Evolutionary conservation across 2,888 invertebrate species (phyloP), one percentile per base, ranked within the genome.

Genomic region (Acanthacorydalis orientalis): DNA sequence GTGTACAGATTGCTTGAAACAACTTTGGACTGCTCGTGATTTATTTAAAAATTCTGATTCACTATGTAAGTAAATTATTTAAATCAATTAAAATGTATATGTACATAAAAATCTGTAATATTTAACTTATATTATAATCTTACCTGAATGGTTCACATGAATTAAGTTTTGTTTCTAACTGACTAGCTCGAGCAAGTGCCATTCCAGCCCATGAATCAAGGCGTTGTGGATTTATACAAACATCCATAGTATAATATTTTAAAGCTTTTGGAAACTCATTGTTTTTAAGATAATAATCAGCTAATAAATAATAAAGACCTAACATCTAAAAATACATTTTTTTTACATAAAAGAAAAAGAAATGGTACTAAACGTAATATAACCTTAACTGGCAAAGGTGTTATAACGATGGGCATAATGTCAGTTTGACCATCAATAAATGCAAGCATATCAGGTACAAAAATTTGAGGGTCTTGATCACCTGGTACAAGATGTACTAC

Each of bases 171-270:
- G 78, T 80, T 57, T 90, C 90, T 47, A 93, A 72, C 57, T 80
- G 77, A 49, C 83, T 77, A 4, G 77, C 80, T 58, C 81, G 81
- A 1, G 85, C 80, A 51, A 95, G 69, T 0, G 91, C 89, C 61
- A 93, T 75, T 47, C 87, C 84, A 1, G 92, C 91, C 95, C 95
- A 95, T 0, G 95, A 88, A 67, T 92, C 90, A 49, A 92, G 74
- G 45, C 93, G 73, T 46, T 73, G 68, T 1, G 80, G 84, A 64
- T 85, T 84, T 32, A 87, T 72, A 52, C 86, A 80, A 23, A 95
- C 69, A 65, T 96, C 95, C 55, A 83, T 68, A 48, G 81, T 73
- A 61, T 90, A 93, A 63, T 82, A 90, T 57, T 83, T 81, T 2
- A 85, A 74, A 10, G 90, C 85, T 59, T 78, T 75, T 31, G 68